Conservation (phyloP, 2,113 vertebrate genomes). For the Sebastes schlegelii region DNA sequence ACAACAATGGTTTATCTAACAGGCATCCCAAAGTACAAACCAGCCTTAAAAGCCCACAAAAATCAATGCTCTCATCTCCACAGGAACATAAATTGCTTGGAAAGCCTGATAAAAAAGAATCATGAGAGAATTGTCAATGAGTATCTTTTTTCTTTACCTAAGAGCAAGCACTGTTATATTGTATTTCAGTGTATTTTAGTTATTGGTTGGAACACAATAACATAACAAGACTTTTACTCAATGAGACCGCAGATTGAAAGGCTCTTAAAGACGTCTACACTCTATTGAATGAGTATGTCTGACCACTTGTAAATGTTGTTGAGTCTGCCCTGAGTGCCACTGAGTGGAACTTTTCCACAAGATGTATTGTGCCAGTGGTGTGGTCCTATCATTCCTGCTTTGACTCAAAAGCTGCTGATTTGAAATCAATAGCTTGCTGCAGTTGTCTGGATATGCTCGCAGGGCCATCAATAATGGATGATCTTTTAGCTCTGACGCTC, state of each 20-base stretch:
- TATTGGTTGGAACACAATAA: neutral
- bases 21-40: conserved; percentile 16
- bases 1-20: conserved; percentile 20
- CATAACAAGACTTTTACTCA: neutral
- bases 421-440: conserved; percentile 69
- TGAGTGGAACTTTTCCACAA: conserved; percentile 34
- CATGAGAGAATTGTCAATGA: conserved; percentile 3
- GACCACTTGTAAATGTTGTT: conserved; percentile 28
- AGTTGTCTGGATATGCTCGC: conserved; percentile 59
- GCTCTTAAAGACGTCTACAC: conserved; percentile 19
- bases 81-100: conserved; percentile 32
- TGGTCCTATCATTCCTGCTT: conserved; percentile 48
- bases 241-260: conserved; percentile 17
- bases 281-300: neutral
- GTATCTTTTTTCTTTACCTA: conserved; percentile 8
- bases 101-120: conserved; percentile 28
- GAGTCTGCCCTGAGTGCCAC: conserved; percentile 9
- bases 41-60: conserved; percentile 24
- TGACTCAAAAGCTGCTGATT: conserved; percentile 65
- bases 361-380: conserved; percentile 48
- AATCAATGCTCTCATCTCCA: conserved; percentile 44
- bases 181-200: conserved; percentile 17
- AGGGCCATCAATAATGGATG: conserved; percentile 71
- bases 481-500: conserved; percentile 54
- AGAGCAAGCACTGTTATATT: neutral